These are phyloP conservation scores for Macroglossus sobrinus DNA, from an alignment of 2,113 vertebrate species.

Conservation along the genomic window DNA sequence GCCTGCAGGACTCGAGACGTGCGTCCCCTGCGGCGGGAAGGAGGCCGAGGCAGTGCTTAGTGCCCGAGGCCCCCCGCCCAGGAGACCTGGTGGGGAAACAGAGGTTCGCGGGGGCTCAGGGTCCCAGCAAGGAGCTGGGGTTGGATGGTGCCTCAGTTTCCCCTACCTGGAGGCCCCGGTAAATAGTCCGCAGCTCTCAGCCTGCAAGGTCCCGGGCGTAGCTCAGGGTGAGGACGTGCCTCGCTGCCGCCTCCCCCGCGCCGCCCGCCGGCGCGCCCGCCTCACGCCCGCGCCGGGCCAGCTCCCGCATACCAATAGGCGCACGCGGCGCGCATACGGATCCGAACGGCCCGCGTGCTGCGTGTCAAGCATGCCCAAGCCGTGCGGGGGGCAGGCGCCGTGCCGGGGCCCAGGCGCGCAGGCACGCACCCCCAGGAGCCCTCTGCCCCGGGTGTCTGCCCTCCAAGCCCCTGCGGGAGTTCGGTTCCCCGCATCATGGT, in stretches of 20 bases:
- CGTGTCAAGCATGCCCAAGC: constrained; percentile 74
- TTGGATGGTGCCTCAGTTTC: constrained; percentile 51
- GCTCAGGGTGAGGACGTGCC: constrained; percentile 57
- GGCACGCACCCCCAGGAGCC: background rate
- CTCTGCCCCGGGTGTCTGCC: background rate
- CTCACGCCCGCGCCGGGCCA: constrained; percentile 73
- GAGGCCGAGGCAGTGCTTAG: background rate
- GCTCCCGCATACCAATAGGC: constrained; percentile 77
- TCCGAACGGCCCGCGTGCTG: constrained; percentile 71
- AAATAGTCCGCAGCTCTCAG: background rate
- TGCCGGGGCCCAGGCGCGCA: background rate
- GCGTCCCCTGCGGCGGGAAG: constrained; percentile 73
- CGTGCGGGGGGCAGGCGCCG: constrained; percentile 25
- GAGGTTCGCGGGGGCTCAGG: background rate
- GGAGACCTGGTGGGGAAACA: constrained; percentile 5
- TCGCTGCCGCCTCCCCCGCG: constrained; percentile 65
- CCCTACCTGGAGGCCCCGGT: background rate
- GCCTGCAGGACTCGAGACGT: constrained; percentile 75
- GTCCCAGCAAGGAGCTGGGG: background rate
- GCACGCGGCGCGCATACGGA: constrained; percentile 75
- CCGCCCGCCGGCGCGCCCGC: constrained; percentile 61
- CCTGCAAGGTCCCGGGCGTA: background rate
- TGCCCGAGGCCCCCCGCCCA: background rate
- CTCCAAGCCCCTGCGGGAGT: background rate
- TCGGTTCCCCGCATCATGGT: background rate